Base-by-base conservation (phyloP, 2,797 vertebrate species). In the Fistularia commersonii region DNA sequence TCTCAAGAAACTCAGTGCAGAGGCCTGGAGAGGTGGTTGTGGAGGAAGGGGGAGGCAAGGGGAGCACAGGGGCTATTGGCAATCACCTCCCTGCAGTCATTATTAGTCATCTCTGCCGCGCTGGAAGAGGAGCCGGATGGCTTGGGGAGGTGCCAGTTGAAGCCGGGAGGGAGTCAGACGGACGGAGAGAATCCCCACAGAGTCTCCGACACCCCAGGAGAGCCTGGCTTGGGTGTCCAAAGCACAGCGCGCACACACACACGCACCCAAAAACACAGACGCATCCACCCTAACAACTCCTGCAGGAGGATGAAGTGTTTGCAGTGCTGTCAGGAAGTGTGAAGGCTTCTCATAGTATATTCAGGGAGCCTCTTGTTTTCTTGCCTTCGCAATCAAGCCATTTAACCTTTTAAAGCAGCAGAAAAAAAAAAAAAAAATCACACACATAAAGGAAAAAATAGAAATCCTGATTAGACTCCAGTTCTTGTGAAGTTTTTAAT, bases 61-160 rank as follows among this genome's bases (percentile, higher is more conserved):
- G 72, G 58, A 80, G 74, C 76, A 76, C 76, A 64, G 76, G 69
- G 79, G 81, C 79, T 77, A 52, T 65, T 83, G 81, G 82, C 83
- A 73, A 59, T 66, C 65, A 10, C 69, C 70, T 80, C 74, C 68
- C 75, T 74, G 51, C 67, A 72, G 73, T 83, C 69, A 48, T 80
- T 76, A 84, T 83, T 81, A 77, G 81, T 87, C 80, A 78, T 85
- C 62, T 54, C 40, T 61, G 74, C 71, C 72, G 75, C 65, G 57
- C 63, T 77, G 75, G 79, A 77, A 61, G 67, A 66, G 31, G 37
- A 74, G 32, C 43, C 41, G 54, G 50, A 62, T 36, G 45, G 63
- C 43, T 59, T 78, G 80, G 77, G 70, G 54, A 50, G 45, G 60
- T 10, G 77, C 76, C 79, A 79, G 51, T 55, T 51, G 51, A 61